Conservation (phyloP, 2,888 invertebrate species). For the Coelogynopora nodosa region DNA sequence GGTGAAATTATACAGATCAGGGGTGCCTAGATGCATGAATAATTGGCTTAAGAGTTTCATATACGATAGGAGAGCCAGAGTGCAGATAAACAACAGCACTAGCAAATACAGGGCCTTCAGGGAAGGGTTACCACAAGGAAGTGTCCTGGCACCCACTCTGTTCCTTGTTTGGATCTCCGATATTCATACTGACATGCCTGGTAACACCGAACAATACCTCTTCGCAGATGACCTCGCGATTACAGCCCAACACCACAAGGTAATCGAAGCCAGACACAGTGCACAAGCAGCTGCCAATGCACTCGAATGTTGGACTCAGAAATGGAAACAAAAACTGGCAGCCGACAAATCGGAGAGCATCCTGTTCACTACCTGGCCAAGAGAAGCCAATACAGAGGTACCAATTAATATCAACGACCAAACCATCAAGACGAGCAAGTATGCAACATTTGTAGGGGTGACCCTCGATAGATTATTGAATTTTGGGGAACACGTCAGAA, state of each 20-base stretch:
- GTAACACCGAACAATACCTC: background rate
- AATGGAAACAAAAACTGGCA: slow-evolving; percentile 12
- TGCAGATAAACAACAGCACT: background rate
- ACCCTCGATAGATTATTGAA: slow-evolving; percentile 7
- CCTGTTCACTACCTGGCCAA: background rate
- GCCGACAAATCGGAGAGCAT: slow-evolving; percentile 1
- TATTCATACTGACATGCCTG: background rate
- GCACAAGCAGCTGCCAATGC: background rate
- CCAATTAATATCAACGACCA: background rate
- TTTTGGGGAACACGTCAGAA: background rate
- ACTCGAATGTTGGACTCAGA: background rate
- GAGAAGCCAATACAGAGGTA: background rate
- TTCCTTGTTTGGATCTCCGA: background rate
- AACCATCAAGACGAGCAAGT: slow-evolving; percentile 2
- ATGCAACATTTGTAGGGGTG: background rate
- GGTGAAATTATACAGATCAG: slow-evolving; percentile 7
- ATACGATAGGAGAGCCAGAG: background rate
- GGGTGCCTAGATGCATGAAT: background rate
- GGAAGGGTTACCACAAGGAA: background rate
- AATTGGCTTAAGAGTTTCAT: background rate
- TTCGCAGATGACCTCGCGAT: slow-evolving; percentile 10
- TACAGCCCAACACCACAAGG: background rate
- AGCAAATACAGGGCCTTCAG: background rate
- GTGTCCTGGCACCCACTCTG: slow-evolving; percentile 5
- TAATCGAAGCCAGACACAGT: background rate